Evolutionary conservation across 2,888 invertebrate genomes (phyloP).

Genomic region (Hydrotaea diabolus): DNA sequence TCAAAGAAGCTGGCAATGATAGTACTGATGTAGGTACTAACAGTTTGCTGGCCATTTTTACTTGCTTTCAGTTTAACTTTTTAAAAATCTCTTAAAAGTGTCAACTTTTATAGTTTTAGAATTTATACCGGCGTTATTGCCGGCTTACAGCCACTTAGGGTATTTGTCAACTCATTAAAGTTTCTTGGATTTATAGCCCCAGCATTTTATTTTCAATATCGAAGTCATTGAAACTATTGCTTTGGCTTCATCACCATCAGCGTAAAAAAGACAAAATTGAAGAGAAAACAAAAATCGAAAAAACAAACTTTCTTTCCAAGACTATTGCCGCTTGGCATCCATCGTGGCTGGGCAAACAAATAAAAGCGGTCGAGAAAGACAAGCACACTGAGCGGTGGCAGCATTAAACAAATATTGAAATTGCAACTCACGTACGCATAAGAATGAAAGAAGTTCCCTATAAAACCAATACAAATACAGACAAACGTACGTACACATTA

Average conservation of each 20-base stretch:
- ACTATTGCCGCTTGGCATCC: not conserved
- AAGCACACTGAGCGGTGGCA: not conserved
- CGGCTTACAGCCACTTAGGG: not conserved
- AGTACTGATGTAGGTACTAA: too few relatives aligned
- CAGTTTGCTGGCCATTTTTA: too few relatives aligned
- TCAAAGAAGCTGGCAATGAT: too few relatives aligned
- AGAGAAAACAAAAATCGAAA: conserved; percentile 6
- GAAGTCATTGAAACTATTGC: not conserved
- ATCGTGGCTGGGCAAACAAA: not conserved
- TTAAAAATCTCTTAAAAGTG: too few relatives aligned
- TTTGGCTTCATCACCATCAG: not conserved
- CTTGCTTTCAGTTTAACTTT: too few relatives aligned
- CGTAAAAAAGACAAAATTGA: not conserved
- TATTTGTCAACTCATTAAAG: conserved; percentile 12
- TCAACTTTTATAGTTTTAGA: too few relatives aligned
- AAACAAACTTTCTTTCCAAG: conserved; percentile 32
- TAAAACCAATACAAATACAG: conserved; percentile 40
- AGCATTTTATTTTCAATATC: conserved; percentile 7
- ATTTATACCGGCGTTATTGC: too few relatives aligned
- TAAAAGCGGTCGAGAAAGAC: not conserved
- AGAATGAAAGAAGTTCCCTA: conserved; percentile 48
- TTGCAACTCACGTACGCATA: conserved; percentile 57
- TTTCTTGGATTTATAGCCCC: not conserved
- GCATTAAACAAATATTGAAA: conserved; percentile 10
- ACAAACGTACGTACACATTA: conserved; percentile 30